Evolutionary conservation across 2,888 invertebrate species (phyloP).

Genomic region (Auanema sp.): DNA sequence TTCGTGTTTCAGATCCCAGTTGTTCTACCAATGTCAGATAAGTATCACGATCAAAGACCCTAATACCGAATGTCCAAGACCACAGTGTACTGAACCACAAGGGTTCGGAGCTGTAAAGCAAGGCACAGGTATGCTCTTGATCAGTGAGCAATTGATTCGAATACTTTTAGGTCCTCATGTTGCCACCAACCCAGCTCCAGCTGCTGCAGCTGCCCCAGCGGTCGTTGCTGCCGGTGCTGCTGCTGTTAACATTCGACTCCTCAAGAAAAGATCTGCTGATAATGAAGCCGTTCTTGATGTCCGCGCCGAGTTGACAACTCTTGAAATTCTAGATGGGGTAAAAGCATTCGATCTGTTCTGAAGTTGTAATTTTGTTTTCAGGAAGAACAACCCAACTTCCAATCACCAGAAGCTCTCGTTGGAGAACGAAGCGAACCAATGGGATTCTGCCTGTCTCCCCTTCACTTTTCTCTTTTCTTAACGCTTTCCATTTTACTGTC

Average conservation of each 20-base stretch:
- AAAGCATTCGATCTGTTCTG: neutral
- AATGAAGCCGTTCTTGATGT: constrained; percentile 47
- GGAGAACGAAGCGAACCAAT: constrained; percentile 27
- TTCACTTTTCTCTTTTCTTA: constrained; percentile 45
- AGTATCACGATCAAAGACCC: constrained; percentile 60
- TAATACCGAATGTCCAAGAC: constrained; percentile 59
- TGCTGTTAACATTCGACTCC: constrained; percentile 35
- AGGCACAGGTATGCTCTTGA: constrained; percentile 15
- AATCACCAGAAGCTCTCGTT: constrained; percentile 8
- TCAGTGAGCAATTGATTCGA: constrained; percentile 13
- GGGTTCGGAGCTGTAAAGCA: constrained; percentile 60
- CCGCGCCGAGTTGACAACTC: constrained; percentile 44
- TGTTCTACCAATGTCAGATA: constrained; percentile 62
- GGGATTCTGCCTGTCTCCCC: constrained; percentile 39
- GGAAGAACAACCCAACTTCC: neutral
- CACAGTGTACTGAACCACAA: constrained; percentile 58
- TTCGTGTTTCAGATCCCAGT: constrained; percentile 35
- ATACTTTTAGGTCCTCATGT: constrained; percentile 3
- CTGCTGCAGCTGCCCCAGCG: constrained; percentile 26
- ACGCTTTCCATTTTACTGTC: constrained; percentile 39
- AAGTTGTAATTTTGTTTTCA: neutral
- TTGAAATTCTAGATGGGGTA: constrained; percentile 39
- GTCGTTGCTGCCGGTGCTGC: constrained; percentile 29
- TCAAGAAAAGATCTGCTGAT: constrained; percentile 36
- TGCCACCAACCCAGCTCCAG: constrained; percentile 10